A percentile compares a stretch with the other conserved stretches of the same genome.
phyloP scores from a whole-genome alignment of 2,113 vertebrate species.

The Mustela nigripes region DNA sequence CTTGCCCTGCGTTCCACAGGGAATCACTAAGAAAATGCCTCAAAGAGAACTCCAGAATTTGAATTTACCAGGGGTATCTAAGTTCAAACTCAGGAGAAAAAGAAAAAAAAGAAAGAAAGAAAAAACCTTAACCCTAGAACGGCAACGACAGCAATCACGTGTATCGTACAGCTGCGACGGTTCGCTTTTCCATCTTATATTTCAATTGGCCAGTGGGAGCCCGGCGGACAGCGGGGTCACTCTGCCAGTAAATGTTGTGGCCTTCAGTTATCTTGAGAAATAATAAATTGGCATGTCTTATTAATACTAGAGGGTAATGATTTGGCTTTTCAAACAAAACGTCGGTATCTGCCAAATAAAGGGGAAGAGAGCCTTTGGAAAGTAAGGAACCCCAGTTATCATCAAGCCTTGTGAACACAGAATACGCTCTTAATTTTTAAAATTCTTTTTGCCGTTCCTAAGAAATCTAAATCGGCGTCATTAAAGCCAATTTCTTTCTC shows the following conservation, averaged over 20 bases:
- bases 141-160: accelerated
- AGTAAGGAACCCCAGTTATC: neutral
- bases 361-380: neutral
- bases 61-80: neutral
- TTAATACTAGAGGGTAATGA: conserved; percentile 20
- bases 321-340: conserved; percentile 39
- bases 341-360: neutral
- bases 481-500: neutral
- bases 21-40: neutral
- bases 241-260: neutral
- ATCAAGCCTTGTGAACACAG: conserved; percentile 11
- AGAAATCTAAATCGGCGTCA: conserved; percentile 29
- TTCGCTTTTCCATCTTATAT: neutral
- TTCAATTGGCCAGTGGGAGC: neutral
- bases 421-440: conserved; percentile 35
- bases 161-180: neutral
- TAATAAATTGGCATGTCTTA: neutral
- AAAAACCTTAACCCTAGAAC: neutral
- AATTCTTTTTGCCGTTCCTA: neutral
- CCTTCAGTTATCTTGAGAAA: conserved; percentile 5
- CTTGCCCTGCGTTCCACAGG: accelerated
- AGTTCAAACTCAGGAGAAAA: neutral
- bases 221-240: neutral
- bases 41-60: neutral
- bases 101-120: neutral